phyloP scores from a whole-genome alignment of 1,140 invertebrate genomes.

The Ptiloglossa arizonensis region DNA sequence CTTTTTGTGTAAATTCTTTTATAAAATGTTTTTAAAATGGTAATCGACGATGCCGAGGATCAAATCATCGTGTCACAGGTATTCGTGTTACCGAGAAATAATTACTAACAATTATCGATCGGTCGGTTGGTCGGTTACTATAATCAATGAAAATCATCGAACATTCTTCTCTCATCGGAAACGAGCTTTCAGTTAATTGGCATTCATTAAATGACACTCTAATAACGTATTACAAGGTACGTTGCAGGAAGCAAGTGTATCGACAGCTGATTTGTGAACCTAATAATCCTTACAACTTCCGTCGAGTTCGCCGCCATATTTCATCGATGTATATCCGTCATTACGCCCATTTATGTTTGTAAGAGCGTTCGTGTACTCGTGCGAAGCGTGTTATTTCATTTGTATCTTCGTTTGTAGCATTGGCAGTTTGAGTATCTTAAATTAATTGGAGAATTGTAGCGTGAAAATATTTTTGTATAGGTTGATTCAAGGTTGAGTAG shows the following conservation, averaged over 20 bases:
- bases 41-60: no score
- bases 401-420: neutral
- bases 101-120: no score
- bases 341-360: slow-evolving; percentile 26
- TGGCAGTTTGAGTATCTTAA: no score
- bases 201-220: neutral
- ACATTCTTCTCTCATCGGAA: neutral
- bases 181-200: neutral
- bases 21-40: no score
- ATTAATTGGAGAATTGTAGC: no score
- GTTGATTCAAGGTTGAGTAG: no score
- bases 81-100: no score
- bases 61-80: no score
- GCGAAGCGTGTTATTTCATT: neutral
- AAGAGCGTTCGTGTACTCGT: neutral
- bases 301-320: neutral
- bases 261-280: slow-evolving; percentile 22
- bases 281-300: slow-evolving; percentile 28
- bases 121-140: no score
- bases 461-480: no score
- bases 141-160: neutral
- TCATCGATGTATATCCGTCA: slow-evolving; percentile 15
- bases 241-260: neutral
- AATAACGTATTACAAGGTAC: neutral
- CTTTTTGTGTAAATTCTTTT: no score